These are phyloP conservation scores for Hystrix cristata DNA, from an alignment of 2,113 vertebrate species.

Conservation along the genomic window DNA sequence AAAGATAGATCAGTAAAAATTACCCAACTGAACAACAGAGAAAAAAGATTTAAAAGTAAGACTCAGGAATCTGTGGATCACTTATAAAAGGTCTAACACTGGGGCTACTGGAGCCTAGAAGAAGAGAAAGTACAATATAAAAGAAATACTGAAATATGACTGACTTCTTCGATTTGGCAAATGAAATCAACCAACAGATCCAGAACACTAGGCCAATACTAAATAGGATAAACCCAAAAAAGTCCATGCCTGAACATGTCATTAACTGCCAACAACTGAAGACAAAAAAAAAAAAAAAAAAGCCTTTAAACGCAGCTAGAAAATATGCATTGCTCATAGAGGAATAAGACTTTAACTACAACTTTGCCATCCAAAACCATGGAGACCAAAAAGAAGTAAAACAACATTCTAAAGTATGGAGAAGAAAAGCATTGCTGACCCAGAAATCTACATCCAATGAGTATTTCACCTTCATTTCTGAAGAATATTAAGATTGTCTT, in stretches of 20 bases:
- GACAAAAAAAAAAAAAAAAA: background rate
- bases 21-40: conserved; percentile 25
- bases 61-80: background rate
- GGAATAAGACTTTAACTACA: background rate
- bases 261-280: background rate
- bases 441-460: background rate
- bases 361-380: background rate
- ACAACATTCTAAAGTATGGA: background rate
- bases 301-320: background rate
- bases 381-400: conserved; percentile 3
- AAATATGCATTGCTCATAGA: background rate
- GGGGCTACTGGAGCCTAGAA: background rate
- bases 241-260: background rate
- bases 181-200: background rate
- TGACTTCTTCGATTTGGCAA: background rate
- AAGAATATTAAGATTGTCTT: conserved; percentile 29
- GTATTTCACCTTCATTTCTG: conserved; percentile 54
- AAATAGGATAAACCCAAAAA: background rate
- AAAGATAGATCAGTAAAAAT: conserved; percentile 15
- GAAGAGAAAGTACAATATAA: background rate
- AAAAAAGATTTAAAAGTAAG: conserved; percentile 9
- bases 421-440: conserved; percentile 4
- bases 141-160: background rate
- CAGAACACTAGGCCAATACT: background rate
- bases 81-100: background rate